Percentiles rank a stretch among this genome's conserved stretches.
Conservation (phyloP, 2,113 vertebrate species). For the Sprattus sprattus region DNA sequence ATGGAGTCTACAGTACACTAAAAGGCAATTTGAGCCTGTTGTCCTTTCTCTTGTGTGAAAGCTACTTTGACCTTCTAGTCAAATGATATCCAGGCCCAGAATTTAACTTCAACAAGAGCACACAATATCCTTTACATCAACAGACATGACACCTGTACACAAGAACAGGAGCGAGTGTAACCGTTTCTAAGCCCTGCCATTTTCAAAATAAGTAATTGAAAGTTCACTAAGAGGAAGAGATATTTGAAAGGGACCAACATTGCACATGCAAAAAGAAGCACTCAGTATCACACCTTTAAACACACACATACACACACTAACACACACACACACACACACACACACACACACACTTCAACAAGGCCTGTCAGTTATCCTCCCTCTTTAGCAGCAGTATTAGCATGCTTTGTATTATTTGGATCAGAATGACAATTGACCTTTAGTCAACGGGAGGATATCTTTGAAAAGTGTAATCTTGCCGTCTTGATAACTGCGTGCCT, state of each 20-base stretch:
- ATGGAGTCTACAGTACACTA: not conserved
- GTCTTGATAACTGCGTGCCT: not conserved
- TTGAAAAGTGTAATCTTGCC: not conserved
- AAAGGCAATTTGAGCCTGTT: not conserved
- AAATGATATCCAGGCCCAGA: slow-evolving; percentile 12
- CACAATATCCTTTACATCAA: slow-evolving; percentile 29
- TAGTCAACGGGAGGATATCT: not conserved
- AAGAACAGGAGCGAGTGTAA: not conserved
- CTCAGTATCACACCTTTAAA: not conserved
- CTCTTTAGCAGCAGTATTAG: not conserved
- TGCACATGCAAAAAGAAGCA: not conserved
- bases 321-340: not conserved
- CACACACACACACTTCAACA: not conserved
- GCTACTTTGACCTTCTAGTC: not conserved
- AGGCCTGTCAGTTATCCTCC: not conserved
- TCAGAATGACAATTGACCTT: not conserved
- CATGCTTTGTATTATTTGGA: not conserved
- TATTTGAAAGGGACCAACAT: not conserved
- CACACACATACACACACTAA: not conserved
- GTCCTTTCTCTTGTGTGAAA: slow-evolving; percentile 11
- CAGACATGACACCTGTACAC: not conserved
- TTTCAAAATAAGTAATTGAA: not conserved
- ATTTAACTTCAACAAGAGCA: slow-evolving; percentile 26
- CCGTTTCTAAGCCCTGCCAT: not conserved
- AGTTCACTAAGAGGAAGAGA: not conserved